phyloP scores from a whole-genome alignment of 2,797 vertebrate species.

The Melanotaenia trifasciata region DNA sequence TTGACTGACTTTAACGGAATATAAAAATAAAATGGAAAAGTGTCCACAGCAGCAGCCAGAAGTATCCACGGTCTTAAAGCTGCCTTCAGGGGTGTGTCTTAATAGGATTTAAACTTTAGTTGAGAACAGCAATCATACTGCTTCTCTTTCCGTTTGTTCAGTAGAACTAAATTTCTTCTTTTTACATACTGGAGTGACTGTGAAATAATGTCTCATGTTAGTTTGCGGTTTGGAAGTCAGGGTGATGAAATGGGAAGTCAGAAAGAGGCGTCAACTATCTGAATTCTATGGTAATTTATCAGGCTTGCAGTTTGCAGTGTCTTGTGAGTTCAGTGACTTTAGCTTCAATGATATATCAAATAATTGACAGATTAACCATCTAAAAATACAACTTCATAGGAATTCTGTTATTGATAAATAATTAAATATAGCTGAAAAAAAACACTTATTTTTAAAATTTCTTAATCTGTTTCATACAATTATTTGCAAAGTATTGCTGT shows the following conservation, averaged over 20 bases:
- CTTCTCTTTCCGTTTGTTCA: conserved; percentile 2
- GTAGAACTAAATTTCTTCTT: neutral
- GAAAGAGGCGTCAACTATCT: neutral
- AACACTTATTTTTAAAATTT: neutral
- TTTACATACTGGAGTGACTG: conserved; percentile 5
- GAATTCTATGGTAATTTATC: neutral
- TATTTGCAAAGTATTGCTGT: neutral
- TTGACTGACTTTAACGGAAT: neutral
- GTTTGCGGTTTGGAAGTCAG: neutral
- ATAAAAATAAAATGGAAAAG: conserved; percentile 3
- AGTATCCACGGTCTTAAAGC: neutral
- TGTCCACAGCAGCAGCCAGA: neutral
- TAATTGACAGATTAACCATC: neutral
- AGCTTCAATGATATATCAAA: neutral
- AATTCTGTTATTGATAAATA: neutral
- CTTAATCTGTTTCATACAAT: neutral
- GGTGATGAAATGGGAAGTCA: neutral
- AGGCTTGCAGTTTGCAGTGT: neutral
- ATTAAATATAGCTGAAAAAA: neutral
- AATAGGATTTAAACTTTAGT: neutral
- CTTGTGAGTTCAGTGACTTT: neutral
- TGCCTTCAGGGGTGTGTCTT: neutral
- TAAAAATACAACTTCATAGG: neutral
- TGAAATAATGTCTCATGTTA: neutral
- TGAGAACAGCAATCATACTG: neutral